Evolutionary conservation across 2,113 vertebrate species (phyloP).

Genomic region (Hyperoodon ampullatus): DNA sequence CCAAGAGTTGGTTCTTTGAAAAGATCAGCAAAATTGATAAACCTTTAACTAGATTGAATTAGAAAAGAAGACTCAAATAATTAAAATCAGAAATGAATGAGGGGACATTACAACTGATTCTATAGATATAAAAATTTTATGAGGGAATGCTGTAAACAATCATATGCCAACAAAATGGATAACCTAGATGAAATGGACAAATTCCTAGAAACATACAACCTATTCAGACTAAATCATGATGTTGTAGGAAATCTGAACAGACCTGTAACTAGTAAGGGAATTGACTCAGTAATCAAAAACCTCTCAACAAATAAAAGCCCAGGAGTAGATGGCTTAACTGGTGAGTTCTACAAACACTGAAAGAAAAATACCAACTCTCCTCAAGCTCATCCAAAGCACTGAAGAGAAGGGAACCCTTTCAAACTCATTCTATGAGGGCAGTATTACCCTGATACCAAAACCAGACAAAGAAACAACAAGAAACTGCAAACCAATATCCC

Average conservation of each 20-base stretch:
- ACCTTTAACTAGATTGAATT: not conserved
- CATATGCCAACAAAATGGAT: not conserved
- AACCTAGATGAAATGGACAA: not conserved
- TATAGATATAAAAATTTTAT: not conserved
- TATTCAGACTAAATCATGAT: not conserved
- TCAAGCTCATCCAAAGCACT: not conserved
- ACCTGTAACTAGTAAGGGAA: not conserved
- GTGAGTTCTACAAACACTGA: not conserved
- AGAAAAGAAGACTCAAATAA: not conserved
- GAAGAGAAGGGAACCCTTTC: not conserved
- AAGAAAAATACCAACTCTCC: not conserved
- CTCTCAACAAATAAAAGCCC: not conserved
- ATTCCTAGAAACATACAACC: not conserved
- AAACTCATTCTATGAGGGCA: not conserved
- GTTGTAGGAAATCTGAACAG: not conserved
- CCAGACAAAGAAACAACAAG: not conserved
- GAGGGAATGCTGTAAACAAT: not conserved
- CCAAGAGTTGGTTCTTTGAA: not conserved
- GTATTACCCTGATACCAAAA: not conserved
- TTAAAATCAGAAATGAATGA: not conserved
- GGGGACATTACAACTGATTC: not conserved
- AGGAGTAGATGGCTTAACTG: not conserved
- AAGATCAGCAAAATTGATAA: not conserved
- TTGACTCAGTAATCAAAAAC: not conserved
- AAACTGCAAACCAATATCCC: not conserved